Evolutionary conservation across 2,113 vertebrate species (phyloP).

Genomic region (Rhizomys pruinosus): DNA sequence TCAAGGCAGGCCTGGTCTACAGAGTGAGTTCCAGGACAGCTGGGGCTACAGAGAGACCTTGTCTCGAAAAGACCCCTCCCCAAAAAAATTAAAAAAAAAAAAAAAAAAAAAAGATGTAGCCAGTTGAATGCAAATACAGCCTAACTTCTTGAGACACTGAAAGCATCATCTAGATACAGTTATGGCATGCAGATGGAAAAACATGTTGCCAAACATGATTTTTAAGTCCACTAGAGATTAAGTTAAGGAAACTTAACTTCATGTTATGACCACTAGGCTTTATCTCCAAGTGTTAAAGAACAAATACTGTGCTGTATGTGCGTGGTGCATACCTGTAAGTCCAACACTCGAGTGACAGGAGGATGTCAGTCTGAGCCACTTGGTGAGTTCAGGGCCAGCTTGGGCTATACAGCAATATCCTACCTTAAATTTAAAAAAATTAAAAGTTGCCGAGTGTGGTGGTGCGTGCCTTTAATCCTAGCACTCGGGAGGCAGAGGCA

Average conservation of each 20-base stretch:
- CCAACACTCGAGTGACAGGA: background rate
- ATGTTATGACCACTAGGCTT: background rate
- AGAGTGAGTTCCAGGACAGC: too few species aligned
- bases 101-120: conserved; percentile 23
- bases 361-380: background rate
- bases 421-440: too few species aligned
- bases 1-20: too few species aligned
- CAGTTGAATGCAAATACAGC: conserved; percentile 4
- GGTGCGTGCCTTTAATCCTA: too few species aligned
- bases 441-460: too few species aligned
- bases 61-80: too few species aligned
- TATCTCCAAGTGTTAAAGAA: background rate
- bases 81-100: too few species aligned
- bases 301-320: background rate
- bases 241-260: background rate
- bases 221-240: background rate
- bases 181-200: background rate
- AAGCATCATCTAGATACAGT: conserved; percentile 10
- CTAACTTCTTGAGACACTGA: conserved; percentile 38
- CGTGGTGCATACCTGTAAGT: background rate
- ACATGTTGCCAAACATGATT: conserved; percentile 4
- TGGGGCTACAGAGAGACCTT: too few species aligned
- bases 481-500: too few species aligned
- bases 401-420: background rate
- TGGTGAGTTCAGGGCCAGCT: background rate